phyloP scores from a whole-genome alignment of 2,113 vertebrate species.

The Herpetotheres cachinnans region DNA sequence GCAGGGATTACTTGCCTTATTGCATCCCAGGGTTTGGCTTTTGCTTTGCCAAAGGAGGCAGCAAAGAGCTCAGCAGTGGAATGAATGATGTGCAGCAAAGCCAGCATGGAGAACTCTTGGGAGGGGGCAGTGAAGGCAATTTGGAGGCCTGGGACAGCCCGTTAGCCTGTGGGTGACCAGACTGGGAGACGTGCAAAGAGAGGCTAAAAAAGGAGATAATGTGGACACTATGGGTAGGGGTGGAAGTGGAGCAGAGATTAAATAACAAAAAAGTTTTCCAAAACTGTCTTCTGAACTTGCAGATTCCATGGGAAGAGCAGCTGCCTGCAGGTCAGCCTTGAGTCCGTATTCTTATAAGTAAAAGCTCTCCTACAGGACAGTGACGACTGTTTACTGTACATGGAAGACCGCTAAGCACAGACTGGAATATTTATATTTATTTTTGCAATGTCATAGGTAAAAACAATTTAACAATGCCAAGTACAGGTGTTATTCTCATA shows the following conservation, averaged over 20 bases:
- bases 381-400: background rate
- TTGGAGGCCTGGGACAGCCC: background rate
- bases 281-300: background rate
- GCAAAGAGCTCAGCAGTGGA: background rate
- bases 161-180: background rate
- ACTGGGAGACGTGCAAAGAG: background rate
- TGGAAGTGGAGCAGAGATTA: background rate
- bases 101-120: background rate
- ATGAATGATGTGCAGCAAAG: background rate
- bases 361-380: background rate
- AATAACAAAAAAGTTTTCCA: background rate
- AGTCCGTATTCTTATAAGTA: background rate
- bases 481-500: constrained; percentile 78
- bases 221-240: background rate
- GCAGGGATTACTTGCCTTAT: background rate
- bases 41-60: background rate
- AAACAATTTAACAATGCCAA: constrained; percentile 74
- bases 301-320: background rate
- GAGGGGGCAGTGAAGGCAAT: background rate
- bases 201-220: background rate
- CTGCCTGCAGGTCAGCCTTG: background rate
- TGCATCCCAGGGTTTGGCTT: background rate
- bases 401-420: background rate
- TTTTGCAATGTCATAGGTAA: constrained; percentile 72
- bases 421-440: constrained; percentile 75